phyloP scores from a whole-genome alignment of 2,113 vertebrate species.

The Pterocles orientalis region DNA sequence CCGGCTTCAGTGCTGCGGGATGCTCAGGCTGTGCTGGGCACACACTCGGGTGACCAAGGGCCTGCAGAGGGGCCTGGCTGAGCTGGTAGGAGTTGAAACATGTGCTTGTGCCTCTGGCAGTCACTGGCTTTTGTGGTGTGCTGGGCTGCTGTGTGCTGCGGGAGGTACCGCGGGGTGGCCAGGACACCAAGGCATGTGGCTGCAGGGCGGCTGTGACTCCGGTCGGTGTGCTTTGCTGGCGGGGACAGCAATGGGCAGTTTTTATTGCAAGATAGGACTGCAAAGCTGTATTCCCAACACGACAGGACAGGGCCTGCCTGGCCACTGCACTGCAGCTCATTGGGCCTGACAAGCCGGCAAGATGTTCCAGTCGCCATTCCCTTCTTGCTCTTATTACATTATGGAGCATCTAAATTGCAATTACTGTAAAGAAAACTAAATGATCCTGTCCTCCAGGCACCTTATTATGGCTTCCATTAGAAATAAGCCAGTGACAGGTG shows the following conservation, averaged over 20 bases:
- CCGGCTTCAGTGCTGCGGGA: rapidly evolving
- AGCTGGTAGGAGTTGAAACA: not conserved
- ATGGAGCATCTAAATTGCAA: not conserved
- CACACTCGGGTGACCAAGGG: not conserved
- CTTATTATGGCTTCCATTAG: not conserved
- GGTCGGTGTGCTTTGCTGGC: rapidly evolving
- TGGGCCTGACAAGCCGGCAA: not conserved
- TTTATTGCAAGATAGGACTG: not conserved
- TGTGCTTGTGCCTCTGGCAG: not conserved
- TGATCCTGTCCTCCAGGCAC: not conserved
- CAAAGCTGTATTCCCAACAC: not conserved
- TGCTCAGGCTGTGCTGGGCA: rapidly evolving
- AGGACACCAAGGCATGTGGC: rapidly evolving
- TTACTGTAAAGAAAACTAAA: conserved; percentile 37
- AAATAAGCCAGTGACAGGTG: conserved; percentile 14
- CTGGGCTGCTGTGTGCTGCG: not conserved
- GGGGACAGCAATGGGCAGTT: not conserved
- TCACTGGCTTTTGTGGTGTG: rapidly evolving
- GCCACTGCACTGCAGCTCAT: not conserved
- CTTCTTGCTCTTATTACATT: not conserved
- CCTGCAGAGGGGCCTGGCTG: not conserved
- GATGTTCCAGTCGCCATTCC: not conserved
- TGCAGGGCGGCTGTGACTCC: rapidly evolving
- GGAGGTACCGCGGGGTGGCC: rapidly evolving
- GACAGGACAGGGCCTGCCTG: not conserved